phyloP scores from a whole-genome alignment of 2,888 invertebrate species.

The Podotricha telesiphe region DNA sequence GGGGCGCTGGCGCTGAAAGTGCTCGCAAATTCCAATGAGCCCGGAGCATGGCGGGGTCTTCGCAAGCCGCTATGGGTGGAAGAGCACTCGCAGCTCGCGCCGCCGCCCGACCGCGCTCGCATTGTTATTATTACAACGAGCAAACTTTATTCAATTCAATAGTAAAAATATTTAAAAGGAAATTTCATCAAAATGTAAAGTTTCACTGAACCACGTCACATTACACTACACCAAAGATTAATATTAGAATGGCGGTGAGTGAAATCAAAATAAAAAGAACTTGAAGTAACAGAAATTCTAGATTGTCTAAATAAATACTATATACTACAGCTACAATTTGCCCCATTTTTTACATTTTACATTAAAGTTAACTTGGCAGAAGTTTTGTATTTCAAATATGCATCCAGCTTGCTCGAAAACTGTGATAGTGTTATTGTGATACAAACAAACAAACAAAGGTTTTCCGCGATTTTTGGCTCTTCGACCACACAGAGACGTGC shows the following conservation, averaged over 20 bases:
- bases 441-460: background rate
- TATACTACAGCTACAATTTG: background rate
- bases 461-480: constrained; percentile 46
- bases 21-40: constrained; percentile 46
- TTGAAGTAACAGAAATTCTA: constrained; percentile 42
- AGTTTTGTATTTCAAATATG: background rate
- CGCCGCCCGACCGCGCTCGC: constrained; percentile 71
- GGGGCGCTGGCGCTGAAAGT: background rate
- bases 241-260: constrained; percentile 53
- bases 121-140: too few relatives aligned
- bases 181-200: background rate
- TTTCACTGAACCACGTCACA: background rate
- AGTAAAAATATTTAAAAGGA: background rate
- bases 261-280: constrained; percentile 50
- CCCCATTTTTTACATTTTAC: background rate
- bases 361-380: background rate
- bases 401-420: background rate
- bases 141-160: too few relatives aligned
- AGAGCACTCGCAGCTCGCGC: constrained; percentile 59
- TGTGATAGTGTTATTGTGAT: background rate
- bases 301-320: constrained; percentile 22
- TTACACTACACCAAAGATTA: constrained; percentile 25
- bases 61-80: constrained; percentile 58
- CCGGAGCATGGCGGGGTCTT: constrained; percentile 42
- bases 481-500: constrained; percentile 51